Evolutionary conservation across 2,113 vertebrate species (phyloP).

Genomic region (Alligator mississippiensis): DNA sequence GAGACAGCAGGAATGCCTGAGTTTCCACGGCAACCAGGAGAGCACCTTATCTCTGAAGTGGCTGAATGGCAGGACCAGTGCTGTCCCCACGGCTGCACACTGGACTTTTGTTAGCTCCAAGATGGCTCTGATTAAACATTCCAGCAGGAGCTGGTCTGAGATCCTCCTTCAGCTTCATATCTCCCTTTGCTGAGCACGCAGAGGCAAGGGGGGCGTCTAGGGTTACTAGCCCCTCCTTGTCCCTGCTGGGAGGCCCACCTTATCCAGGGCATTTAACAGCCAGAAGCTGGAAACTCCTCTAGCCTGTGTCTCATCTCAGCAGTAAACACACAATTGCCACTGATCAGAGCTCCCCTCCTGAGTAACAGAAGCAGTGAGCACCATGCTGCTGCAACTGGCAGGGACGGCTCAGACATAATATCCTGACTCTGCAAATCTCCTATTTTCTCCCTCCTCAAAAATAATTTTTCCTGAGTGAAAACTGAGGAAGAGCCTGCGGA

Average conservation of each 20-base stretch:
- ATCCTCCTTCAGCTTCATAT: background rate
- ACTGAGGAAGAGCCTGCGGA: background rate
- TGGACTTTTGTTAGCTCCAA: constrained; percentile 79
- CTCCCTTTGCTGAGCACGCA: background rate
- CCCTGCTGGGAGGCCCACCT: background rate
- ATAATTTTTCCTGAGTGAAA: background rate
- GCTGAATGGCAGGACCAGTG: constrained; percentile 75
- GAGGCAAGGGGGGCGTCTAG: background rate
- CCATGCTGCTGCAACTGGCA: background rate
- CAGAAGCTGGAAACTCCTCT: background rate
- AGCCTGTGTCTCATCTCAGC: too few relatives aligned
- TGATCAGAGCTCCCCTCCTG: background rate
- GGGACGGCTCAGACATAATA: background rate
- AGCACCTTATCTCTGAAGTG: constrained; percentile 81
- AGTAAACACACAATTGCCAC: background rate
- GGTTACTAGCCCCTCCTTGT: background rate
- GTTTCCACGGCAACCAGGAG: constrained; percentile 78
- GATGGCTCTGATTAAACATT: background rate
- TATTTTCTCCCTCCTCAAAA: background rate
- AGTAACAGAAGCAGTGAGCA: background rate
- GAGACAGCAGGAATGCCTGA: constrained; percentile 48
- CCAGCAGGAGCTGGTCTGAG: background rate
- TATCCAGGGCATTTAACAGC: background rate
- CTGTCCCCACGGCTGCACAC: constrained; percentile 75
- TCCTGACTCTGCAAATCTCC: background rate